A percentile compares a stretch with the other conserved stretches of the same genome.
These are phyloP conservation scores for Leptinotarsa texana DNA, from an alignment of 1,140 invertebrate genomes.

Conservation along the genomic window DNA sequence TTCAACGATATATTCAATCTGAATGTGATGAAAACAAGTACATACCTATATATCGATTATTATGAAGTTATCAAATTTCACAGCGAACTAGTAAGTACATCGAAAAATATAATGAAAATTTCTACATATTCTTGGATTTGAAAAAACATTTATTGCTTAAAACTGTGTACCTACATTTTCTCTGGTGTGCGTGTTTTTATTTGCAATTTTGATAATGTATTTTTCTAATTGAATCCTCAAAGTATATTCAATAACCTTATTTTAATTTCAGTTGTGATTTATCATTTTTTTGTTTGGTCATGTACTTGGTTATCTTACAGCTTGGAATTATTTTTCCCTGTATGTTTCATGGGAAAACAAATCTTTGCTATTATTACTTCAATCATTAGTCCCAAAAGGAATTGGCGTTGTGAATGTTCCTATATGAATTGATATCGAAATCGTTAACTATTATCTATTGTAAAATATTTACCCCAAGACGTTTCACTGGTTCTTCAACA, in stretches of 20 bases:
- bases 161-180: constrained; percentile 1
- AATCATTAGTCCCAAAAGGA: neutral
- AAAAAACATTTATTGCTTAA: neutral
- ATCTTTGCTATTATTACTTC: neutral
- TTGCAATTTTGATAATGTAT: neutral
- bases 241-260: too few relatives aligned
- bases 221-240: neutral
- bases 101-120: too few relatives aligned
- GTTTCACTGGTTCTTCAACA: constrained; percentile 26
- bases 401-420: neutral
- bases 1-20: too few relatives aligned
- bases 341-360: too few relatives aligned
- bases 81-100: too few relatives aligned
- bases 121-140: too few relatives aligned
- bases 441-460: neutral
- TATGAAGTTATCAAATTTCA: too few relatives aligned
- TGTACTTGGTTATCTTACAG: too few relatives aligned
- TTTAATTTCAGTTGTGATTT: too few relatives aligned
- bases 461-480: constrained; percentile 22
- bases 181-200: neutral
- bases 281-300: too few relatives aligned
- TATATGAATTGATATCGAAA: neutral
- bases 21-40: too few relatives aligned
- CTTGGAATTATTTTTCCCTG: too few relatives aligned
- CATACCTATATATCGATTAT: neutral